Conservation (phyloP, 35 echinoderm and acorn worm genomes). For the Holothuria glaberrima region DNA sequence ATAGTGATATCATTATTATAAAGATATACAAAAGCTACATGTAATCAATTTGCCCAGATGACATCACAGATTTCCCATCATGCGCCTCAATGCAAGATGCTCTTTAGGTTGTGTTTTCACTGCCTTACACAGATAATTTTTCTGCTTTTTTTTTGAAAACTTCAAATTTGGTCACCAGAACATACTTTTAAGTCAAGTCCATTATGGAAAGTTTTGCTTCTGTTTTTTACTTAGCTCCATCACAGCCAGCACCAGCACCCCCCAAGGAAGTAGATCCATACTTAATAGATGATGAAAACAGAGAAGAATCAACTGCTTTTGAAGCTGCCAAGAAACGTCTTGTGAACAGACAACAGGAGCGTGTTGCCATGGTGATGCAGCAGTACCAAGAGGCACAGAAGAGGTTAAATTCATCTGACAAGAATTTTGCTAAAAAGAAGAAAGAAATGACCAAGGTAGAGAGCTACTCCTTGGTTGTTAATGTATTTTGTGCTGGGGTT, state of each 20-base stretch:
- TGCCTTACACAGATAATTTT: no score
- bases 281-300: constrained; percentile 43
- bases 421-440: constrained; percentile 53
- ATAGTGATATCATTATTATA: no score
- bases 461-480: not conserved
- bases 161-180: no score
- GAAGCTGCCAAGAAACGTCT: constrained; percentile 37
- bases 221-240: not conserved
- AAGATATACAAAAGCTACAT: no score
- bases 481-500: no score
- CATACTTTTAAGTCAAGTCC: not conserved
- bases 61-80: no score
- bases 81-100: no score
- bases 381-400: constrained; percentile 87
- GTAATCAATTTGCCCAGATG: no score
- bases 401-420: constrained; percentile 59
- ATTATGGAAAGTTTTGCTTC: not conserved
- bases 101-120: no score
- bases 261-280: constrained; percentile 67
- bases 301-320: constrained; percentile 61
- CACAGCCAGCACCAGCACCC: constrained; percentile 1
- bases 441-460: constrained; percentile 15
- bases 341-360: constrained; percentile 25
- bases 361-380: constrained; percentile 65
- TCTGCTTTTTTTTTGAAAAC: no score